phyloP scores from a whole-genome alignment of 37 sponge, comb jelly and placozoan species.

The Mnemiopsis leidyi region DNA sequence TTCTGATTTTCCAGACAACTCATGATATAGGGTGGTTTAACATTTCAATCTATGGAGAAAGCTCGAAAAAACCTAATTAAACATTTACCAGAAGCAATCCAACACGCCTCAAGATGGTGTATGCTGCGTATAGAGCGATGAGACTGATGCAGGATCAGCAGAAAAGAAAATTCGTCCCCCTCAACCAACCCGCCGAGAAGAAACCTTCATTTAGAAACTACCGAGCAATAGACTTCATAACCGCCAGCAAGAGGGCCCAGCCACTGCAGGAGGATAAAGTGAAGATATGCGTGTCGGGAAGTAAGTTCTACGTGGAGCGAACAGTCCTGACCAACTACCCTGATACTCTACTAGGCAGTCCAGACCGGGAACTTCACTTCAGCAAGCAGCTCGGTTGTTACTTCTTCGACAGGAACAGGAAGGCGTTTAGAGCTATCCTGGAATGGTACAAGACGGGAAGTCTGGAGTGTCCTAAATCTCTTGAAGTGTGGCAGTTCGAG shows the following conservation, averaged over 20 bases:
- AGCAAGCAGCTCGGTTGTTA: background rate
- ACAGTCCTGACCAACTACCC: background rate
- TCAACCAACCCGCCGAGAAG: background rate
- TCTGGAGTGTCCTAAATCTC: background rate
- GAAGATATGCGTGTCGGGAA: background rate
- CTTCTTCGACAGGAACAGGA: background rate
- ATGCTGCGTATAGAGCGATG: background rate
- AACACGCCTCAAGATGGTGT: background rate
- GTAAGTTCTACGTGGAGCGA: background rate
- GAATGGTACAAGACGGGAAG: background rate
- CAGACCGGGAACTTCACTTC: background rate
- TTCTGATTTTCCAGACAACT: no score
- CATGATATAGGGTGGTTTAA: no score
- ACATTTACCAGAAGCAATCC: no score
- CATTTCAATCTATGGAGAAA: no score
- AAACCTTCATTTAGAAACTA: background rate
- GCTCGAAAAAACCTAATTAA: no score
- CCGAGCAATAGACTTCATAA: background rate
- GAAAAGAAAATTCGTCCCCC: background rate
- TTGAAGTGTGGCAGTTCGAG: background rate
- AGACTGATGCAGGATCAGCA: background rate
- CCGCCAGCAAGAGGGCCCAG: background rate
- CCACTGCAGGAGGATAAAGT: background rate
- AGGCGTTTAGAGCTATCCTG: background rate
- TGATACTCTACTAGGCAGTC: background rate